A percentile compares a stretch with the other conserved stretches of the same genome.
Conservation (phyloP, 64 coral and sea anemone genomes). For the Dendrophyllia cribrosa region DNA sequence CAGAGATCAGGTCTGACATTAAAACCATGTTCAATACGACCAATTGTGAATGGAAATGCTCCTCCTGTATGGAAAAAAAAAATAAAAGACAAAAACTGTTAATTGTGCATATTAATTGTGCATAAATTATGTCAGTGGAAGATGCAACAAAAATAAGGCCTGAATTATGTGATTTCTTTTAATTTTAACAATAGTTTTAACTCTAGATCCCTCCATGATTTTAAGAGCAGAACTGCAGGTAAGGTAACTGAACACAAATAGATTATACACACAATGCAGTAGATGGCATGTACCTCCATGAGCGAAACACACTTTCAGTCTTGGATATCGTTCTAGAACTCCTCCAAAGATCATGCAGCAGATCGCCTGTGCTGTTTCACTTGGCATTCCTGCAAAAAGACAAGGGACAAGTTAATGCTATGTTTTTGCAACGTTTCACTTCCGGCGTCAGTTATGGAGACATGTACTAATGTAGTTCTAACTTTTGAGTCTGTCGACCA, state of each 20-base stretch:
- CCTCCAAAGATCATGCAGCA: conserved; percentile 98
- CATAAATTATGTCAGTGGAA: too few relatives aligned
- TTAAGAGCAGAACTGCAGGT: too few relatives aligned
- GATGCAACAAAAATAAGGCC: too few relatives aligned
- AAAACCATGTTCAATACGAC: conserved; percentile 97
- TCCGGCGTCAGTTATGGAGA: too few relatives aligned
- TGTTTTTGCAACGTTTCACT: too few relatives aligned
- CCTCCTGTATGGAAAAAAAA: conserved; percentile 63
- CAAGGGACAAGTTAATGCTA: neutral
- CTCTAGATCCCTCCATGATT: too few relatives aligned
- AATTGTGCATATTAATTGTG: neutral
- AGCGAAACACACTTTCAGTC: conserved; percentile 96
- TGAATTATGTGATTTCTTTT: too few relatives aligned
- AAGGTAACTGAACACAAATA: too few relatives aligned
- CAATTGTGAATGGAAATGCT: conserved; percentile 96
- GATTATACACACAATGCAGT: too few relatives aligned
- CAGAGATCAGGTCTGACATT: conserved; percentile 96
- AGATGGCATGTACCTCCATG: conserved; percentile 71
- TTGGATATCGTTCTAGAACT: conserved; percentile 88
- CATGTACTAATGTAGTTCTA: too few relatives aligned
- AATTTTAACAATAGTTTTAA: too few relatives aligned
- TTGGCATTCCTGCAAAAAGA: conserved; percentile 85
- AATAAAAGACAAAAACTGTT: neutral
- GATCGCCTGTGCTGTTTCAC: conserved; percentile 87
- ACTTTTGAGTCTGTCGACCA: too few relatives aligned